phyloP scores from a whole-genome alignment of 2,797 vertebrate species.

The Anguilla marmorata region DNA sequence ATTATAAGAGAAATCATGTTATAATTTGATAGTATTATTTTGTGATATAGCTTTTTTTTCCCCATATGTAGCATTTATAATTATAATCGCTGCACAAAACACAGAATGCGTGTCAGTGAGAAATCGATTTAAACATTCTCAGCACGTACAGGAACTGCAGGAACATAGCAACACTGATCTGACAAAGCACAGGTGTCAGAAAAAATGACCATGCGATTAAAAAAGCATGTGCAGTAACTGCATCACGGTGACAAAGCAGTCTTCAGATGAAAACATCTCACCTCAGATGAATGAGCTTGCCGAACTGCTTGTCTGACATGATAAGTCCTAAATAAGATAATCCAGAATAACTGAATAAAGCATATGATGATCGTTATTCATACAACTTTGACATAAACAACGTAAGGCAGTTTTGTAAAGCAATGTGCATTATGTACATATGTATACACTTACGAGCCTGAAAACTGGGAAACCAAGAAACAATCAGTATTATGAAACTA shows the following conservation, averaged over 20 bases:
- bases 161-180: conserved; percentile 30
- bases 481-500: not conserved
- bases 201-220: conserved; percentile 46
- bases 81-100: not conserved
- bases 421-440: not conserved
- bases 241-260: conserved; percentile 9
- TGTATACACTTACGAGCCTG: not conserved
- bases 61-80: not conserved
- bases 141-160: not conserved
- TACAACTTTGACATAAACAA: not conserved
- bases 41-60: not conserved
- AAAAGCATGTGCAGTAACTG: conserved; percentile 35
- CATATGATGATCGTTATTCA: not conserved
- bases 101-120: not conserved
- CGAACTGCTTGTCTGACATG: not conserved
- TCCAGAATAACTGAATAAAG: conserved; percentile 9
- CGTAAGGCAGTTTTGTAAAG: not conserved
- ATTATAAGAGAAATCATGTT: too few relatives aligned
- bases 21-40: not conserved
- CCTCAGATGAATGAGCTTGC: not conserved
- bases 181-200: conserved; percentile 36
- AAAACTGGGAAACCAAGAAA: not conserved
- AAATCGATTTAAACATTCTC: not conserved
- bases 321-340: not conserved
- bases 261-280: not conserved